Conservation (phyloP, 2,888 invertebrate species). For the Drosophila buzzatii region DNA sequence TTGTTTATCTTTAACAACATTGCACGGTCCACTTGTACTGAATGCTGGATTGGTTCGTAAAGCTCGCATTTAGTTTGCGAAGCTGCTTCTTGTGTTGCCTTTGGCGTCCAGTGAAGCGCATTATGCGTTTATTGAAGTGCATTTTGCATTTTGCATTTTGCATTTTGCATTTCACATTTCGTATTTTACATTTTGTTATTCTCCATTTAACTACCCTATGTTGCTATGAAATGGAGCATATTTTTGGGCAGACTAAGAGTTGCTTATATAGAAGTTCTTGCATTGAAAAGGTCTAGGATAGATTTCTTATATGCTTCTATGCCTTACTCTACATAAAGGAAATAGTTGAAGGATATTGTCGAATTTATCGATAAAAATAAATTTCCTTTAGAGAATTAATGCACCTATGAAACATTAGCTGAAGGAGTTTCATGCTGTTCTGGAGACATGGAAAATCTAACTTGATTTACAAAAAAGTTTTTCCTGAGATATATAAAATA, state of each 20-base stretch:
- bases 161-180: constrained; percentile 37
- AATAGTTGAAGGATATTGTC: too few relatives aligned
- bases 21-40: constrained; percentile 2
- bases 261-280: neutral
- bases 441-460: too few relatives aligned
- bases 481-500: too few relatives aligned
- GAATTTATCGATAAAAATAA: too few relatives aligned
- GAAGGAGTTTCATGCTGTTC: too few relatives aligned
- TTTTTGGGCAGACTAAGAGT: neutral
- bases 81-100: constrained; percentile 53
- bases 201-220: constrained; percentile 32
- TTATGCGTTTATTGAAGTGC: constrained; percentile 71
- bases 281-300: too few relatives aligned
- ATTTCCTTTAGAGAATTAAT: too few relatives aligned
- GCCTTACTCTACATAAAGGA: too few relatives aligned
- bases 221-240: neutral
- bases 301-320: too few relatives aligned
- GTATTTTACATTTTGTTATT: constrained; percentile 18
- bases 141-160: constrained; percentile 51
- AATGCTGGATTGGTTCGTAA: constrained; percentile 12
- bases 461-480: too few relatives aligned
- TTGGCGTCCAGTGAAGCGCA: constrained; percentile 67
- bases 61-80: constrained; percentile 15
- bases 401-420: too few relatives aligned
- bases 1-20: constrained; percentile 43